Evolutionary conservation across 2,888 invertebrate species (phyloP).

Genomic region (Orgyia antiqua): DNA sequence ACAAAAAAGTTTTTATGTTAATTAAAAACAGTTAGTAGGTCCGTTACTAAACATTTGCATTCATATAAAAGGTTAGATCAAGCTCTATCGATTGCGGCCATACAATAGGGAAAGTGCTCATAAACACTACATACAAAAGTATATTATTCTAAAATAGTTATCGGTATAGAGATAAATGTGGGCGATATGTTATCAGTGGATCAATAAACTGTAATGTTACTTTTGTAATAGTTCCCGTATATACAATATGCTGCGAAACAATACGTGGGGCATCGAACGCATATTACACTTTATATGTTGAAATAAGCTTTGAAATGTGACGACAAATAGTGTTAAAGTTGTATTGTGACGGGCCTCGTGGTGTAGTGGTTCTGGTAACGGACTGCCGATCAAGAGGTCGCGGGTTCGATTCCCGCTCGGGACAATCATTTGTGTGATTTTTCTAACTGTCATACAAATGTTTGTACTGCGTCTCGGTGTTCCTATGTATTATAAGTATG

Average conservation of each 20-base stretch:
- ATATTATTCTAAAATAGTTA: conserved; percentile 24
- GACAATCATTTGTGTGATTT: no score
- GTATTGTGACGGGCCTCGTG: no score
- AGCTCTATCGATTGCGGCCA: conserved; percentile 9
- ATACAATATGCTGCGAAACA: conserved; percentile 22
- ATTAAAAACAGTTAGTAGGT: conserved; percentile 32
- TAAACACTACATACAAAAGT: conserved; percentile 20
- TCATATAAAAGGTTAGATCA: conserved; percentile 1
- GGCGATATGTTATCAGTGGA: conserved; percentile 64
- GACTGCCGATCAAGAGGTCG: no score
- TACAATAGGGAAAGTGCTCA: conserved; percentile 16
- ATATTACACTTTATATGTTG: conserved; percentile 30
- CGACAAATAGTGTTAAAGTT: no score
- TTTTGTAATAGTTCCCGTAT: conserved; percentile 32
- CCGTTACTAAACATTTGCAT: conserved; percentile 4
- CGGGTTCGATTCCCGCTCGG: no score
- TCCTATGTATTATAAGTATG: no score
- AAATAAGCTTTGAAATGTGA: no score
- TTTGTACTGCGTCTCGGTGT: no score
- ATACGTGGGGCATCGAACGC: conserved; percentile 21
- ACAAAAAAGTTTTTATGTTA: conserved; percentile 39
- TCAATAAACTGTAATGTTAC: conserved; percentile 61
- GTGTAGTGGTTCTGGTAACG: no score
- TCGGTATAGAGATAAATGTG: conserved; percentile 49
- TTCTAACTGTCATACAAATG: no score